Evolutionary conservation across 2,113 vertebrate species (phyloP).

Genomic region (Xerus inauris): DNA sequence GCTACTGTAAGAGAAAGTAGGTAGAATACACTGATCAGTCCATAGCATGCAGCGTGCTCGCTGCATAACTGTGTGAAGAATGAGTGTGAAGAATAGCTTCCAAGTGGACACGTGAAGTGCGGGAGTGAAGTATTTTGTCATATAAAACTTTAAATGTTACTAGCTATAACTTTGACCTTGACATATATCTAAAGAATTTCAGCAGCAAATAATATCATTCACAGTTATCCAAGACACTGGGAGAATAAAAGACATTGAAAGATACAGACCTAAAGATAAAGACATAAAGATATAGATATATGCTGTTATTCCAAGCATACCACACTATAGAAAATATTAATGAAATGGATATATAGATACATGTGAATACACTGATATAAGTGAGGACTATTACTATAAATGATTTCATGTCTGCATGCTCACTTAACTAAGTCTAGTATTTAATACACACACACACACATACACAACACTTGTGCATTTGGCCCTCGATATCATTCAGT

Average conservation of each 20-base stretch:
- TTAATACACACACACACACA: not conserved
- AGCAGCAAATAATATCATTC: not conserved
- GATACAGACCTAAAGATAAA: too few relatives aligned
- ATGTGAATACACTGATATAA: not conserved
- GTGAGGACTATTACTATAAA: not conserved
- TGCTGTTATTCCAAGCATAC: not conserved
- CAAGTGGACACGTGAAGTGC: not conserved
- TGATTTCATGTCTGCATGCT: not conserved
- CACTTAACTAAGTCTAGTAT: not conserved
- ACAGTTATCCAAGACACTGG: not conserved
- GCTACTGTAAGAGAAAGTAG: not conserved
- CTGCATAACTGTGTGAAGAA: too few relatives aligned
- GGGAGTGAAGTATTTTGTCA: not conserved
- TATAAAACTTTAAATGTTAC: not conserved
- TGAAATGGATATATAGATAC: not conserved
- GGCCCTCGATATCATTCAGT: not conserved
- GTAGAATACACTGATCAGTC: not conserved
- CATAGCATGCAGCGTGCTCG: not conserved
- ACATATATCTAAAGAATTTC: not conserved
- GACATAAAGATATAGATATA: too few relatives aligned
- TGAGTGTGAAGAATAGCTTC: not conserved
- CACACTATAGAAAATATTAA: not conserved
- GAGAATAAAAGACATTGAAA: not conserved
- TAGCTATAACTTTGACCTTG: not conserved
- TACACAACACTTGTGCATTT: not conserved